Evolutionary conservation across 1,140 invertebrate species (phyloP), one percentile per base, ranked within the genome.

Genomic region (Pogonomyrmex barbatus): DNA sequence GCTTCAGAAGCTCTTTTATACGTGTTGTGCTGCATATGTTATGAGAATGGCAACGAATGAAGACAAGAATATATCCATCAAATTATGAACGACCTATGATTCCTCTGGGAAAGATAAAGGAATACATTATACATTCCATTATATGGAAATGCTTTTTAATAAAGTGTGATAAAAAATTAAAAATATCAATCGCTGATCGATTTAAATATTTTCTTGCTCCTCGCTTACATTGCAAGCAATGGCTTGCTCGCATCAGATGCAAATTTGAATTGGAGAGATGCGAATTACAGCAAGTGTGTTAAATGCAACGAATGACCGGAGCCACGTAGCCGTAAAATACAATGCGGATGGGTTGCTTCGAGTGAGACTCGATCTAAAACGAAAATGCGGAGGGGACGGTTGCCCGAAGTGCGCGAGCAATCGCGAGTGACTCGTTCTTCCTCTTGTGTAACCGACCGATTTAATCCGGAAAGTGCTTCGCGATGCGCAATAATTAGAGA

Each of bases 401-500:
- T 30, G n/a, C 1, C n/a, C 6, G 63, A 50, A 50, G 0, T 3
- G 30, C n/a, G 24, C 30, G 24, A 81, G 50, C 45, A 58, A 36
- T 4, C 50, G 54, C 52, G 67, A 24, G 42, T 60, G 56, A 83
- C 79, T 83, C 30, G 30, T 39, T 81, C 9, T 10, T 68, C 62
- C 36, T 54, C 77, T 70, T 17, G 50, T 8, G 14, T n/a, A 5
- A 39, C 17, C 14, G 42, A 39, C 68, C 54, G 54, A 24, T 24
- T 24, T n/a, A 39, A 39, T 39, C 45, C 42, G 54, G 68, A 39
- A 60, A 24, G 75, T 60, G 68, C 79, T 45, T n/a, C 30, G 42
- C 42, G 6, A 75, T 12, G 30, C 47, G 45, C 45, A 75, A 75
- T 60, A 75, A 75, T 83, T 50, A 73, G 30, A 75, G 33, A 60